A percentile compares a stretch with the other conserved stretches of the same genome.
phyloP scores from a whole-genome alignment of 2,113 vertebrate genomes.

The Astatoreochromis straeleni region DNA sequence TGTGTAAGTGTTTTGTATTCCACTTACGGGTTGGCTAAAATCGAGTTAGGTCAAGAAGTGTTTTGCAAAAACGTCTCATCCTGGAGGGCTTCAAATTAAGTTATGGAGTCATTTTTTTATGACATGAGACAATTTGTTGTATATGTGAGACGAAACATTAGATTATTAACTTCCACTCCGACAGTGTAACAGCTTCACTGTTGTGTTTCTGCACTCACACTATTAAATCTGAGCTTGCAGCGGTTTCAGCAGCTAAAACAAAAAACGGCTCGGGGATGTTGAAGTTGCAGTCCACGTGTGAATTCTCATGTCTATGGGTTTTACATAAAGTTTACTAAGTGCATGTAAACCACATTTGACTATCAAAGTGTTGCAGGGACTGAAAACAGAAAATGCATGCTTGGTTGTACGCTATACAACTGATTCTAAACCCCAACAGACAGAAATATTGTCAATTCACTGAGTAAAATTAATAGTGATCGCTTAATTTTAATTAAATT shows the following conservation, averaged over 20 bases:
- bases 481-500: not conserved
- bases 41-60: not conserved
- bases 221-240: not conserved
- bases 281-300: not conserved
- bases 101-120: not conserved
- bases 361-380: not conserved
- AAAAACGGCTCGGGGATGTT: not conserved
- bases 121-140: not conserved
- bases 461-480: not conserved
- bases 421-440: not conserved
- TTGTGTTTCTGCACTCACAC: not conserved
- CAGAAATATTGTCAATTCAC: not conserved
- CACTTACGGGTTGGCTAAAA: constrained; percentile 2
- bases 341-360: not conserved
- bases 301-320: not conserved
- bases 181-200: not conserved
- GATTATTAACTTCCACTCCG: not conserved
- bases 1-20: constrained; percentile 26
- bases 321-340: not conserved
- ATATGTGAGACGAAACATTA: not conserved
- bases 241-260: not conserved
- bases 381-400: not conserved
- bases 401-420: not conserved
- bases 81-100: not conserved
- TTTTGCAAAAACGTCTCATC: not conserved